These are phyloP conservation scores for Gadus chalcogrammus DNA, from an alignment of 2,113 vertebrate genomes.

Conservation along the genomic window DNA sequence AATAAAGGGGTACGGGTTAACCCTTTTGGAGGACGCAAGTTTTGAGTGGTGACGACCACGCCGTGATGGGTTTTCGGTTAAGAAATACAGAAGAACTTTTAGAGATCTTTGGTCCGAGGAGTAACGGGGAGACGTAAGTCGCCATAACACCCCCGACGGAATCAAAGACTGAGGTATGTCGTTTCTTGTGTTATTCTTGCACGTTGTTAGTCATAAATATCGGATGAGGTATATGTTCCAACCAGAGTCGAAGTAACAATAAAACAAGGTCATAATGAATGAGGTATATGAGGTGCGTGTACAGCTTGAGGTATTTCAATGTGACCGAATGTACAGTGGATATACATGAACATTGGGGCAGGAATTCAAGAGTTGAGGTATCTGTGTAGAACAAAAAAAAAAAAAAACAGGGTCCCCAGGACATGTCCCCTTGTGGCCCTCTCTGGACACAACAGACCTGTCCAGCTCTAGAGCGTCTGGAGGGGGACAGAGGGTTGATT, in stretches of 20 bases:
- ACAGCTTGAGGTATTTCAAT: slow-evolving; percentile 56
- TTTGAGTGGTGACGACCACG: slow-evolving; percentile 6
- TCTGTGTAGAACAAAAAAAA: slow-evolving; percentile 13
- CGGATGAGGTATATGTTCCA: slow-evolving; percentile 45
- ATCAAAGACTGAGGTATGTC: slow-evolving; percentile 43
- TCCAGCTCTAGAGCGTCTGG: slow-evolving; percentile 45
- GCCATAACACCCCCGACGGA: slow-evolving; percentile 4
- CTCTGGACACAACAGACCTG: slow-evolving; percentile 28
- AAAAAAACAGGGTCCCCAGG: slow-evolving; percentile 17
- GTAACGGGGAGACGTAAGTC: slow-evolving; percentile 38
- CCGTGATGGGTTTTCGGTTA: slow-evolving; percentile 3
- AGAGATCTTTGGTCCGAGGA: slow-evolving; percentile 65
- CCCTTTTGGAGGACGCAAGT: slow-evolving; percentile 26
- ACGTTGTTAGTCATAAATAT: slow-evolving; percentile 42
- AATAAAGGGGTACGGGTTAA: background rate
- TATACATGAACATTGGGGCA: slow-evolving; percentile 29
- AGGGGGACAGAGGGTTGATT: slow-evolving; percentile 12
- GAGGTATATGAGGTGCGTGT: slow-evolving; percentile 21
- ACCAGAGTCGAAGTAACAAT: slow-evolving; percentile 25
- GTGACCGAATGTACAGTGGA: slow-evolving; percentile 41
- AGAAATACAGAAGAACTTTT: slow-evolving; percentile 36
- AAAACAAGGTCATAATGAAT: slow-evolving; percentile 46
- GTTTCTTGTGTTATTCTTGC: slow-evolving; percentile 2
- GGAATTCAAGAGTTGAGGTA: slow-evolving; percentile 59
- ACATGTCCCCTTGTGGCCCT: slow-evolving; percentile 33